Evolutionary conservation across 2,797 vertebrate species (phyloP).

Genomic region (Parambassis ranga): DNA sequence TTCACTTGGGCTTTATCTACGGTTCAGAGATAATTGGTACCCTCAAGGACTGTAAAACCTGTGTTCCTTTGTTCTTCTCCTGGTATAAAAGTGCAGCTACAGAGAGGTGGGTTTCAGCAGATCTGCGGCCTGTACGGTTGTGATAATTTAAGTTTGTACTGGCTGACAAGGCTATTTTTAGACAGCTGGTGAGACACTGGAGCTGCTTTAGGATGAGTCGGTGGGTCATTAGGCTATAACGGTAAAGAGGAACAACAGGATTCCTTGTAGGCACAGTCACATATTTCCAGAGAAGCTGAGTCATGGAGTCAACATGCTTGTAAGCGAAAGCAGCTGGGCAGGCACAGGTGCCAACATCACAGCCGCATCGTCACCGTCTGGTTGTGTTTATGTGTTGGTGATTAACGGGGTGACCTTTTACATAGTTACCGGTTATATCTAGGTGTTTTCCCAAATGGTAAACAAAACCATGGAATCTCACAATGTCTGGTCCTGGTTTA

Average conservation of each 20-base stretch:
- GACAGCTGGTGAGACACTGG: conserved; percentile 28
- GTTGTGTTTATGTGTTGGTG: background rate
- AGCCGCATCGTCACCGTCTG: conserved; percentile 25
- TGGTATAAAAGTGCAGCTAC: conserved; percentile 10
- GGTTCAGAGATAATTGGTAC: conserved; percentile 34
- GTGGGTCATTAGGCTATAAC: conserved; percentile 29
- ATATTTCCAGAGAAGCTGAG: conserved; percentile 45
- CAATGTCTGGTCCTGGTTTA: background rate
- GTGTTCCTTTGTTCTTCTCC: conserved; percentile 33
- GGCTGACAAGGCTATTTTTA: conserved; percentile 52
- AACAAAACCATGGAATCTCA: background rate
- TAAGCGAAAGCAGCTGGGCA: background rate
- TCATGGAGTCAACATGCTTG: conserved; percentile 26
- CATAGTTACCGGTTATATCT: background rate
- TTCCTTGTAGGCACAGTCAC: conserved; percentile 26
- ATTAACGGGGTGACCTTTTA: conserved; percentile 3
- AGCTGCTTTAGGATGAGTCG: conserved; percentile 47
- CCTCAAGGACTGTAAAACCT: conserved; percentile 35
- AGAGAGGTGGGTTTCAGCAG: conserved; percentile 36
- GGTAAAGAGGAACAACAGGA: conserved; percentile 36
- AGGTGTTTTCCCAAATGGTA: background rate
- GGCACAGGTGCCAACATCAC: conserved; percentile 1
- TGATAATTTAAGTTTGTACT: conserved; percentile 45
- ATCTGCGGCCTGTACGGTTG: conserved; percentile 20
- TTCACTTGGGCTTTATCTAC: conserved; percentile 22